Base-by-base conservation (phyloP, 2,888 invertebrate species). In the Pemphredon lugubris region DNA sequence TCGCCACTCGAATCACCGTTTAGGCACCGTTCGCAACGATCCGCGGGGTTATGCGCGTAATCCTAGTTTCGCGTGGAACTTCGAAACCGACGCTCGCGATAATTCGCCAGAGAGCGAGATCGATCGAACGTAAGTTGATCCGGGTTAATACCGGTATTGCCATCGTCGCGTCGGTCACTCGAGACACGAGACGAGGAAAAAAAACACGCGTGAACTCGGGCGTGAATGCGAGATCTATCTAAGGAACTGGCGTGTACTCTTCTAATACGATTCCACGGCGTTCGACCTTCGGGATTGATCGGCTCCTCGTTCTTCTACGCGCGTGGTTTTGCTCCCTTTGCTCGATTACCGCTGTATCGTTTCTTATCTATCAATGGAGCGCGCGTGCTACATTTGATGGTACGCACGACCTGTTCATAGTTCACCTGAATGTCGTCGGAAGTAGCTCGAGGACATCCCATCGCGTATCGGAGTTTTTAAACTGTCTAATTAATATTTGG, bases 21-120 rank as follows among this genome's bases (percentile, higher is more conserved):
- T 72, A 68, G 64, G 47, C 67, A 32, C 51, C 66, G 78, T 75
- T 77, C 68, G 66, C 64, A 69, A 30, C 72, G 68, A 65, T 71
- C 50, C 57, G 45, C 16, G n/a, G 55, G 39, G 61, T 58, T 11
- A 42, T 40, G 30, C 30, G 44, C 58, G 44, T 7, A 39, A 26
- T 7, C 44, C 20, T 16, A 39, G 50, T 58, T 50, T 14, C 53
- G 45, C 47, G 21, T 21, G 51, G 34, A n/a, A 20, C 23, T 23
- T 42, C 37, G 40, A 39, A 47, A 50, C 14, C 30, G 39, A 48
- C 9, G 20, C 53, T 55, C 59, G 64, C n/a, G n/a, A n/a, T 63
- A 69, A 79, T 64, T 48, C 67, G 44, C 18, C 48, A 39, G 32
- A 45, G 51, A 32, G 47, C 40, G 26, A 26, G 63, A 68, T 48